Evolutionary conservation across 2,797 vertebrate genomes (phyloP).

Genomic region (Cichlasoma orientale): DNA sequence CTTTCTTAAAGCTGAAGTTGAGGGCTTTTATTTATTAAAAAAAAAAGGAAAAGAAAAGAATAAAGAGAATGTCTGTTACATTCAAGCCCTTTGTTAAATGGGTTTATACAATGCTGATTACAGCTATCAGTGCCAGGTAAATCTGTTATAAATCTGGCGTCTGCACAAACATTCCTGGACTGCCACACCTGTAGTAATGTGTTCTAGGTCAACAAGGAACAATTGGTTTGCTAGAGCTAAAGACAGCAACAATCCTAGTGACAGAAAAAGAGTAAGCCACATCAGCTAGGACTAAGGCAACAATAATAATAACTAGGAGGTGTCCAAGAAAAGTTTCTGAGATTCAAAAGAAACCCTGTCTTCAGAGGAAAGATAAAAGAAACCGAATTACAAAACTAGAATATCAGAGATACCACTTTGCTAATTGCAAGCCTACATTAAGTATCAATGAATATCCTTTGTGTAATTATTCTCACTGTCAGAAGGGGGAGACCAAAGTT

Average conservation of each 20-base stretch:
- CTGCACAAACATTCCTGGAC: background rate
- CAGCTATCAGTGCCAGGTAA: background rate
- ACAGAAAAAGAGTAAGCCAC: background rate
- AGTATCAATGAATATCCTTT: background rate
- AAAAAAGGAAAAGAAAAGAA: background rate
- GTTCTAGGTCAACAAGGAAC: background rate
- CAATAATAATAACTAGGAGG: background rate
- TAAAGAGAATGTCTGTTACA: background rate
- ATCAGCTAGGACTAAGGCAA: background rate
- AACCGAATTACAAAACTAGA: background rate
- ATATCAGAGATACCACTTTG: background rate
- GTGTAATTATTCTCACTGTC: background rate
- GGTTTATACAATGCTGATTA: no score
- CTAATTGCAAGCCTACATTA: background rate
- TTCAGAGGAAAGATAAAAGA: background rate
- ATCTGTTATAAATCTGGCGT: background rate
- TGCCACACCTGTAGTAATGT: background rate
- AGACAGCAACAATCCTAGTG: background rate
- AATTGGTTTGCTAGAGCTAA: background rate
- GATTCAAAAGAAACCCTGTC: background rate
- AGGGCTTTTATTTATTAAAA: background rate
- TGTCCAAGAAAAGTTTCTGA: background rate
- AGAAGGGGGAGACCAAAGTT: background rate
- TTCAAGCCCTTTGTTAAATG: background rate
- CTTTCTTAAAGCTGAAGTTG: background rate